Conservation (phyloP, 2,888 invertebrate genomes). For the Tipula vernalis region DNA sequence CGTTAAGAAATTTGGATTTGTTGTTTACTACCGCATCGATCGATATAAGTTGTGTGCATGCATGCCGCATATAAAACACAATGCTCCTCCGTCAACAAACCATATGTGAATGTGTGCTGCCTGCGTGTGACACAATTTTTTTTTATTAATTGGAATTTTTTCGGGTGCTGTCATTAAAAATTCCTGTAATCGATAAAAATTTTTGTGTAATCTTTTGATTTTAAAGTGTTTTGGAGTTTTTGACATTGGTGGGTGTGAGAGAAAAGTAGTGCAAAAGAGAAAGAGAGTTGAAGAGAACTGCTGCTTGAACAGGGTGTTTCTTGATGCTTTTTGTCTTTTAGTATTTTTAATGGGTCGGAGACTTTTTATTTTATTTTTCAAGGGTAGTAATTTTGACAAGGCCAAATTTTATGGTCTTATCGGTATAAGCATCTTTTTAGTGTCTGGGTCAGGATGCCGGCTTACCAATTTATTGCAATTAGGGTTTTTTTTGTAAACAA, state of each 20-base stretch:
- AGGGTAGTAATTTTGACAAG: neutral
- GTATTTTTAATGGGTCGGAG: neutral
- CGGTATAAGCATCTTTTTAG: neutral
- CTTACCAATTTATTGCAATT: neutral
- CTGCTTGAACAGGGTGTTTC: neutral
- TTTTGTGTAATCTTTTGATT: neutral
- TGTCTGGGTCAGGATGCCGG: neutral
- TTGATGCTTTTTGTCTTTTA: neutral
- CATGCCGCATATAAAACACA: neutral
- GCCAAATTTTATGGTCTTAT: neutral
- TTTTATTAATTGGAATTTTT: neutral
- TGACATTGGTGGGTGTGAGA: neutral
- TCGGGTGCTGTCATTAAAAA: neutral
- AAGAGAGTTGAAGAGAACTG: neutral
- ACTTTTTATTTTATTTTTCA: neutral
- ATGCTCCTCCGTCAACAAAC: neutral
- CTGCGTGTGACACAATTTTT: neutral
- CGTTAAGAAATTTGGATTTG: neutral
- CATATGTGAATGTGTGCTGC: neutral
- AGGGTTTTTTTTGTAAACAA: neutral
- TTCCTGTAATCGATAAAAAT: neutral
- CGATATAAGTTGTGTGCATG: neutral
- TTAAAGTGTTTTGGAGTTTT: neutral
- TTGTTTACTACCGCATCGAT: neutral
- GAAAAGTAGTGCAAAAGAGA: neutral